phyloP scores from a whole-genome alignment of 2,113 vertebrate species.

The Phyllopteryx taeniolatus region DNA sequence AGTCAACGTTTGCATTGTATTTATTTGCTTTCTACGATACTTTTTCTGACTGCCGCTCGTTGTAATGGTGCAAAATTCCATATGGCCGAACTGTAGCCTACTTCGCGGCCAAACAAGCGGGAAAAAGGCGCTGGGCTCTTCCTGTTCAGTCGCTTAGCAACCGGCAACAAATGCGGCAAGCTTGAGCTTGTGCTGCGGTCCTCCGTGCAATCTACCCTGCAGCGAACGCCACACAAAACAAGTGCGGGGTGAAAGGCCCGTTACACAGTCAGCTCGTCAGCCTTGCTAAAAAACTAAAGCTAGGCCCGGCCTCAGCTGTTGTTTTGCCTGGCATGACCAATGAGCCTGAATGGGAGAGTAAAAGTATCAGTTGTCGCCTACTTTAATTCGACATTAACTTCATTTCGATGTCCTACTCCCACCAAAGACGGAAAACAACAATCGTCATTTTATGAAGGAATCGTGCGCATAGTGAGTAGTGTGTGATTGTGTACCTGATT shows the following conservation, averaged over 20 bases:
- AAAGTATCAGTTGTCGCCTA: neutral
- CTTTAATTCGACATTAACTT: neutral
- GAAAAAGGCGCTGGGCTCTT: neutral
- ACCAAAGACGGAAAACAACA: neutral
- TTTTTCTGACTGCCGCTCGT: too few species aligned
- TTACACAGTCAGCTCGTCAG: neutral
- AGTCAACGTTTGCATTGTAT: conserved; percentile 3
- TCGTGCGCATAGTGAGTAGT: too few species aligned
- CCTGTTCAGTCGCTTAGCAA: neutral
- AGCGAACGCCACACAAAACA: neutral
- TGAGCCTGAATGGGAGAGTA: conserved; percentile 20
- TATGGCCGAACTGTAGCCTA: too few species aligned
- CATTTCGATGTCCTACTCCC: neutral
- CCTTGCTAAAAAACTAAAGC: neutral
- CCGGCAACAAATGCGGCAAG: neutral
- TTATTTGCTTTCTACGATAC: neutral
- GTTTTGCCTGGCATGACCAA: conserved; percentile 27
- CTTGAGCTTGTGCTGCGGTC: neutral
- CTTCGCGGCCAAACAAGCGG: neutral
- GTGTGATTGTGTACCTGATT: too few species aligned
- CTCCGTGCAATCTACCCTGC: neutral
- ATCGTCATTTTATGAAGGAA: neutral
- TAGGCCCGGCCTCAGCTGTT: conserved; percentile 38
- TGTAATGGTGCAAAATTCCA: too few species aligned
- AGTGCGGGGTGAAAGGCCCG: neutral